phyloP scores from a whole-genome alignment of 2,888 invertebrate genomes.

The Entomobrya multifasciata region DNA sequence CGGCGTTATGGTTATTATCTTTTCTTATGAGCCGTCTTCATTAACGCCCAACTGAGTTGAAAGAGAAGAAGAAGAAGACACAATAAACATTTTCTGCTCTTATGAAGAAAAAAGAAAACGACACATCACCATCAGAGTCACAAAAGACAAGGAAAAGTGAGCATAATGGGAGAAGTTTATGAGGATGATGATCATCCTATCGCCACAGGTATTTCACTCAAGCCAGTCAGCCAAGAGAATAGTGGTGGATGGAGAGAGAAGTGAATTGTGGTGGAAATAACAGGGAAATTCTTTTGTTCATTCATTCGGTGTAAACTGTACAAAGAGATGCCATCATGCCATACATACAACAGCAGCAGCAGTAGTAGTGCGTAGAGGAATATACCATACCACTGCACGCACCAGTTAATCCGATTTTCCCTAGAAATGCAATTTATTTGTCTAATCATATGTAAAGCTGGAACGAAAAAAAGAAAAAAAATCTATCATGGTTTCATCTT shows the following conservation, averaged over 20 bases:
- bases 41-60: background rate
- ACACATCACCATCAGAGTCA: no score
- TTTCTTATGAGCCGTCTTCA: background rate
- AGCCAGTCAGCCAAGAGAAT: no score
- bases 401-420: conserved; percentile 13
- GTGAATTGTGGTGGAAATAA: no score
- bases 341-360: no score
- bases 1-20: background rate
- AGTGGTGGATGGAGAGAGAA: no score
- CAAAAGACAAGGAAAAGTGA: background rate
- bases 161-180: background rate
- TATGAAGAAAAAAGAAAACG: background rate
- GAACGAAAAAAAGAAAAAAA: no score
- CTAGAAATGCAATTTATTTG: background rate
- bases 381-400: background rate
- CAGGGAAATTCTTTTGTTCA: background rate
- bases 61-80: background rate
- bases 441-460: background rate
- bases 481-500: no score
- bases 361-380: background rate
- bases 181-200: background rate
- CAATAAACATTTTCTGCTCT: background rate
- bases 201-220: background rate
- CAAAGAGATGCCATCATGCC: background rate
- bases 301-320: no score